These are phyloP conservation scores for cattle (Bos taurus) DNA, from an alignment of 2,113 vertebrate species.

Conservation along the genomic window ARS-UCD2.0 NC_037344.1:34563001-34563500, in stretches of 20 bases:
- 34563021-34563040: background rate
- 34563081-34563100: background rate
- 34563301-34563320: background rate
- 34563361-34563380: background rate
- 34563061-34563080: background rate
- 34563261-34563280: background rate
- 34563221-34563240: background rate
- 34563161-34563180: background rate
- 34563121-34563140: background rate
- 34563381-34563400: background rate
- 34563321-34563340: background rate
- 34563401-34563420: slow-evolving; percentile 60
- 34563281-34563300: background rate
- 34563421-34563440: slow-evolving; percentile 66
- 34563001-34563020: background rate
- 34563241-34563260: background rate
- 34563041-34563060: background rate
- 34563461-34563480: slow-evolving; percentile 60
- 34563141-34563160: background rate
- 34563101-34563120: background rate
- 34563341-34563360: background rate
- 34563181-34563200: background rate
- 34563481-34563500: slow-evolving; percentile 61
- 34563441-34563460: slow-evolving; percentile 56
- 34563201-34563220: background rate